These are phyloP conservation scores for Porites australiensis DNA, from an alignment of 64 coral and sea anemone genomes.

Conservation along the genomic window DNA sequence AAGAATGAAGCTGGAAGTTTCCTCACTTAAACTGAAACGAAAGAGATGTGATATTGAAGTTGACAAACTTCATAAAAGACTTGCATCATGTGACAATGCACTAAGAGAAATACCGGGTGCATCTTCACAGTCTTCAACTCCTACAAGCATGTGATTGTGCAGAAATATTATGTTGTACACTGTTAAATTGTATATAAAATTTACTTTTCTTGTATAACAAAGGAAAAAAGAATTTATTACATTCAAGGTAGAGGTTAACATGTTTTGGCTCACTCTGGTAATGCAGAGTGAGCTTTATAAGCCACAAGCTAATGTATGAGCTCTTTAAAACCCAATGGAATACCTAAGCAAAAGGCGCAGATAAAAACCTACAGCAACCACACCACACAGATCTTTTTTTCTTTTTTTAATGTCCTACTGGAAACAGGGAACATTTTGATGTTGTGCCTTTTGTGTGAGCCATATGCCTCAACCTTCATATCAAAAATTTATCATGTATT, in stretches of 20 bases:
- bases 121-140: not conserved
- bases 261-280: too few relatives aligned
- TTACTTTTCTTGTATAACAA: not conserved
- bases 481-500: too few relatives aligned
- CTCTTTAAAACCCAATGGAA: too few relatives aligned
- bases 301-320: too few relatives aligned
- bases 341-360: too few relatives aligned
- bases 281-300: too few relatives aligned
- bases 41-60: slow-evolving; percentile 72
- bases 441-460: too few relatives aligned
- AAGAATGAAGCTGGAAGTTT: slow-evolving; percentile 76
- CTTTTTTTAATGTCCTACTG: too few relatives aligned
- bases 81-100: slow-evolving; percentile 67
- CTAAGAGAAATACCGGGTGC: slow-evolving; percentile 64
- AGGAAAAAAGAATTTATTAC: slow-evolving; percentile 29
- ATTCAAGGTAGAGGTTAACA: not conserved
- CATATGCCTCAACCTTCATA: too few relatives aligned
- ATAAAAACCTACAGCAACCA: too few relatives aligned
- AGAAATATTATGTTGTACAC: not conserved
- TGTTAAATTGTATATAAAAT: not conserved
- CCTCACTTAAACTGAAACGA: slow-evolving; percentile 55
- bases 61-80: slow-evolving; percentile 66
- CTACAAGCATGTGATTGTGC: not conserved
- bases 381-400: too few relatives aligned
- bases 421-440: too few relatives aligned